Evolutionary conservation across 2,797 vertebrate genomes (phyloP), one percentile per base, ranked within the genome.

Genomic region (Xerus rutilus): DNA sequence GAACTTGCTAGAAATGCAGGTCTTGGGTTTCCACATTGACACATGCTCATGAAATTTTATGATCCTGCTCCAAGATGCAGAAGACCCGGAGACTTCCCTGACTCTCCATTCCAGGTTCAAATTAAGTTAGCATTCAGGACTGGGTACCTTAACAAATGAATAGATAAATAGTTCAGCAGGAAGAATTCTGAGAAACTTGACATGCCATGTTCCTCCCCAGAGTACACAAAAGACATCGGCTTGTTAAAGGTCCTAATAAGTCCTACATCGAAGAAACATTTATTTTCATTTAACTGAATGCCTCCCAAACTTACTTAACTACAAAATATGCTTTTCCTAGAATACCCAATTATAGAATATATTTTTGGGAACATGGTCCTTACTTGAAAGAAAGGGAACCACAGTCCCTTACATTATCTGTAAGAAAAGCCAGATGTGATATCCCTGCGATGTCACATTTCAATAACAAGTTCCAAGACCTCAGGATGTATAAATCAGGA

Each of bases 391-490:
- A 85, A 15, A 92, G 70, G 18, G 43, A 11, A 11, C 21, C 45
- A 18, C 30, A 35, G 15, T 30, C 30, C 47, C 57, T 69, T 5
- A 15, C n/a, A 8, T 49, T 17, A 72, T n/a, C 85, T 85, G 72
- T 57, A 73, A 69, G 57, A 70, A 65, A 93, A 87, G 35, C 43
- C 70, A 39, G 20, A n/a, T 7, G 8, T 8, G 20, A 23, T 9
- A n/a, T 32, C 57, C 32, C 1, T 4, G 0, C 10, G 79, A 74
- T 30, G 3, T 8, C 10, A 4, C 28, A 11, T 57, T 82, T 59
- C 72, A 77, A 73, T 13, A 17, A 81, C 9, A 70, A 64, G 35
- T 59, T 74, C 87, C 8, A 52, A 97, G 83, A 86, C 23, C 83
- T 81, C 70, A 5, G 84, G 57, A 81, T 23, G 6, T 43, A 13